Base-by-base conservation (phyloP, 2,888 invertebrate genomes). In the Suillia variegata region DNA sequence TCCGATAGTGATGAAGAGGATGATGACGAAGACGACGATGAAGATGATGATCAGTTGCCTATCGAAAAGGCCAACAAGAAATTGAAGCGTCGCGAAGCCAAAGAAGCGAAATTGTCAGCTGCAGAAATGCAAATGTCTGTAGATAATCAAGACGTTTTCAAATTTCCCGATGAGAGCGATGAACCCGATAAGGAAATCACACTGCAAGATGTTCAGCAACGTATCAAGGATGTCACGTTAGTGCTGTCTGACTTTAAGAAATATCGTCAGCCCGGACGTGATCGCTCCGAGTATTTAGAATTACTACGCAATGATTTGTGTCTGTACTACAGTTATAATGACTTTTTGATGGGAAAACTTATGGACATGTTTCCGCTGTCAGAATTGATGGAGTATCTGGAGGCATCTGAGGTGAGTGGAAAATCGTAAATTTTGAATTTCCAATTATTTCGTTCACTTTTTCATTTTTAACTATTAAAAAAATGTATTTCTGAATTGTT, bases 261-360 rank as follows among this genome's bases (percentile, higher is more conserved):
- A 61, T 82, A 89, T 42, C 86, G 91, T 54, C 88, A 91, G 68
- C 83, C 85, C 10, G 85, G 85, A 2, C 89, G 91, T 71, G 87
- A 89, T 2, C 86, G 98, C 31, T 84, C 86, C 60, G 96, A 97
- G 66, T 98, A 98, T 77, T 80, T 92, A 15, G 87, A 89, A 0
- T 84, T 95, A 53, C 84, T 99, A 33, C 86, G 86, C 56, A 87
- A 87, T 70, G 98, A 99, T 84, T 85, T 99, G 53, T 97, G 97
- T 75, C 85, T 87, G 22, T 98, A 97, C 80, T 99, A 98, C 84
- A 94, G 94, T 76, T 99, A 99, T 80, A 99, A 99, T 83, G 90
- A 92, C 58, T 99, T 92, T 80, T 83, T 99, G 15, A 97, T 99
- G 93, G 90, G 90, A 69, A 90, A 91, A 75, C 83, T 99, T 1